Percentiles rank a stretch among this genome's conserved stretches.
These are phyloP conservation scores for Cromileptes altivelis DNA, from an alignment of 2,113 vertebrate genomes.

Conservation along the genomic window DNA sequence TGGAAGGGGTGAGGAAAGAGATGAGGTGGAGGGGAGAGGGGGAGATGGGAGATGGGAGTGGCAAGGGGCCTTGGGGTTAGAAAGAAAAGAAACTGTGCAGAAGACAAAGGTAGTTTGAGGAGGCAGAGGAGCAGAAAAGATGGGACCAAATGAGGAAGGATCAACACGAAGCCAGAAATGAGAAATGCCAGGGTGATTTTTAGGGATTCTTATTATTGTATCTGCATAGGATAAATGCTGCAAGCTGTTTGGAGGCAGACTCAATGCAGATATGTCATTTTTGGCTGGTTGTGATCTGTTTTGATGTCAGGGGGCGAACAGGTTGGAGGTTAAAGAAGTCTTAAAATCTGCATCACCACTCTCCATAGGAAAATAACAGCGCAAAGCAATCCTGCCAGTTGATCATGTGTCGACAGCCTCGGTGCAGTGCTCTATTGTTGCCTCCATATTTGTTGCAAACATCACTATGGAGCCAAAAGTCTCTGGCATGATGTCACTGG, in stretches of 20 bases:
- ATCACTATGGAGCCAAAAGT: conserved; percentile 58
- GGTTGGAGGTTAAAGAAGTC: not conserved
- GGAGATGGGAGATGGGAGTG: conserved; percentile 32
- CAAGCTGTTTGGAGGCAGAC: not conserved
- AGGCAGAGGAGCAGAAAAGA: not conserved
- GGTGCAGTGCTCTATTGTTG: conserved; percentile 49
- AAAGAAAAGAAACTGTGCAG: conserved; percentile 12
- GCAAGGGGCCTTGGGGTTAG: conserved; percentile 12
- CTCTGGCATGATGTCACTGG: conserved; percentile 66
- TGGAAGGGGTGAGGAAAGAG: conserved; percentile 32
- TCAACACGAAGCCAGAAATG: conserved; percentile 9
- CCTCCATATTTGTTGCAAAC: conserved; percentile 59
- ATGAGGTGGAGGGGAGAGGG: not conserved
- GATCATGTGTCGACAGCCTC: conserved; percentile 17
- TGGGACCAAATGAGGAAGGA: not conserved
- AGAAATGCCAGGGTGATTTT: not conserved
- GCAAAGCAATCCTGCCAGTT: not conserved
- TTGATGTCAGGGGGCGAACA: not conserved
- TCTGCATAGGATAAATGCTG: not conserved
- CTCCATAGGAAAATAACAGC: conserved; percentile 6
- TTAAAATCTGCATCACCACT: not conserved
- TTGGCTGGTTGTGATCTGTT: not conserved
- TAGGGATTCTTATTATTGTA: not conserved
- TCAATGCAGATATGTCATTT: not conserved
- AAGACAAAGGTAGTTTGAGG: conserved; percentile 27